These are phyloP conservation scores for Saguinus midas DNA, from an alignment of 2,113 vertebrate species.

Conservation along the genomic window DNA sequence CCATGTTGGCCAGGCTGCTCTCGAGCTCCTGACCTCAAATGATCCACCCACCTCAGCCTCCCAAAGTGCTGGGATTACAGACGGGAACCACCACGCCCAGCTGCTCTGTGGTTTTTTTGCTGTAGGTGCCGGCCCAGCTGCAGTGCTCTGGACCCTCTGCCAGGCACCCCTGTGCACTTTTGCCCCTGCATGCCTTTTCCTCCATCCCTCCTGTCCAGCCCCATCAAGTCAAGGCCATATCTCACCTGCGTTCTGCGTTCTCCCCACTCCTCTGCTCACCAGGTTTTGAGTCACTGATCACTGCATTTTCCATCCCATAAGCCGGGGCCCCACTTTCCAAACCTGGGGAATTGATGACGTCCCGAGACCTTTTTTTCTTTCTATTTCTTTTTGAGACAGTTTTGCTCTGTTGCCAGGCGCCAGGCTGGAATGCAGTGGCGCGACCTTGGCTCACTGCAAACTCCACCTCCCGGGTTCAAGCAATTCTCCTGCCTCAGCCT, in stretches of 20 bases:
- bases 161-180: rapidly evolving
- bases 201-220: rapidly evolving
- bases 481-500: too few relatives aligned
- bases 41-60: too few relatives aligned
- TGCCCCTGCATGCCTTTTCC: not conserved
- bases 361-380: not conserved
- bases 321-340: not conserved
- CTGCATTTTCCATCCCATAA: rapidly evolving
- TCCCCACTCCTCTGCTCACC: not conserved
- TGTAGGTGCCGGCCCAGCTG: rapidly evolving
- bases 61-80: too few relatives aligned
- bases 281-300: rapidly evolving
- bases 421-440: too few relatives aligned
- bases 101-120: not conserved
- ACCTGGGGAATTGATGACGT: too few relatives aligned
- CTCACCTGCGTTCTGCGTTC: not conserved
- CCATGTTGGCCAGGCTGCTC: too few relatives aligned
- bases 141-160: rapidly evolving
- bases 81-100: too few relatives aligned
- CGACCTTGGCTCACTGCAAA: too few relatives aligned
- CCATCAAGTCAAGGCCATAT: not conserved
- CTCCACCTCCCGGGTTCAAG: too few relatives aligned
- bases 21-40: too few relatives aligned
- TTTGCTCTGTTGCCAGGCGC: too few relatives aligned
- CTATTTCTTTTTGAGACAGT: too few relatives aligned